These are phyloP conservation scores for Vireo altiloquus DNA, from an alignment of 2,113 vertebrate species.

Conservation along the genomic window DNA sequence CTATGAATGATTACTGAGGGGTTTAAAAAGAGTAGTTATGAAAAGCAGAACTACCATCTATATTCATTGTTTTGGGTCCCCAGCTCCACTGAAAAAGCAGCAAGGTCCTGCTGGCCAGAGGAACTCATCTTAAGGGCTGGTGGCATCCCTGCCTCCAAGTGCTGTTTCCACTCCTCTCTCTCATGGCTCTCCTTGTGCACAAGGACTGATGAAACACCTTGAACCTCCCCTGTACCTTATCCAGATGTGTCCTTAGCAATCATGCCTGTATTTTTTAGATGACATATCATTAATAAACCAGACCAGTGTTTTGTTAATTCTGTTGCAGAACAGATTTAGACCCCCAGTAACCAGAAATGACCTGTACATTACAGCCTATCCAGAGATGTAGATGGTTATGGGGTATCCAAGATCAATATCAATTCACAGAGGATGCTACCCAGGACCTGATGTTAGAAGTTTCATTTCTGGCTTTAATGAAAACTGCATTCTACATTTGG, in stretches of 20 bases:
- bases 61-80: neutral
- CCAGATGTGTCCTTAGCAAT: neutral
- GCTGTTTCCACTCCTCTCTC: neutral
- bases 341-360: neutral
- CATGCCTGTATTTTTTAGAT: neutral
- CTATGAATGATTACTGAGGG: neutral
- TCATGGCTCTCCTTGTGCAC: neutral
- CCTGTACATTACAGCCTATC: neutral
- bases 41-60: neutral
- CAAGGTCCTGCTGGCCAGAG: neutral
- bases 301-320: neutral
- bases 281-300: neutral
- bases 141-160: neutral
- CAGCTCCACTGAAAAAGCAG: neutral
- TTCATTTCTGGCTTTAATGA: conserved; percentile 60
- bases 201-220: neutral
- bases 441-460: neutral
- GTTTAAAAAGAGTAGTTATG: neutral
- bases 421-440: conserved; percentile 39
- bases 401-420: conserved; percentile 44
- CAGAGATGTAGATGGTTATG: neutral
- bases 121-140: fast-evolving
- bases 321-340: neutral
- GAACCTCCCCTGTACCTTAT: neutral
- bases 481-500: conserved; percentile 28